Percentiles rank a stretch among this genome's conserved stretches.
Evolutionary conservation across 2,113 vertebrate genomes (phyloP).

Genomic region (Fulica atra): DNA sequence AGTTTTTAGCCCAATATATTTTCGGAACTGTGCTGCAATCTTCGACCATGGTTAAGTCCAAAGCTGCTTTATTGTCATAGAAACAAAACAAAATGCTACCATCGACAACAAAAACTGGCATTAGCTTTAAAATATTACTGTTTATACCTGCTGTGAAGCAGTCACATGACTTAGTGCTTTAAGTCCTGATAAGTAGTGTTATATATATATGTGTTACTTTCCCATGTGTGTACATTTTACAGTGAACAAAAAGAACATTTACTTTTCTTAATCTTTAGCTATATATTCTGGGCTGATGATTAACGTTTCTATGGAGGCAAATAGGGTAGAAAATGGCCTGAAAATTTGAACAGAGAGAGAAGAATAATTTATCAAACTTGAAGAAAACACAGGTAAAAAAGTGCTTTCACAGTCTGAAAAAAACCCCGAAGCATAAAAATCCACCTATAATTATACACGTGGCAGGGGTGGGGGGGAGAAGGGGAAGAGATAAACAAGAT

Average conservation of each 20-base stretch:
- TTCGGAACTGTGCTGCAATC: neutral
- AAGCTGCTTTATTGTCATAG: neutral
- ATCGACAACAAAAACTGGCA: fast-evolving
- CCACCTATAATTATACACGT: fast-evolving
- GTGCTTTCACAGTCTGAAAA: neutral
- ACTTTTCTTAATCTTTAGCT: neutral
- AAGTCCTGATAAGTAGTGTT: neutral
- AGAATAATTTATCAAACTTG: neutral
- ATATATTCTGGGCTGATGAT: fast-evolving
- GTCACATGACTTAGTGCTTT: neutral
- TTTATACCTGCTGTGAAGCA: neutral
- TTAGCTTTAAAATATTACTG: neutral
- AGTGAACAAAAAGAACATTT: neutral
- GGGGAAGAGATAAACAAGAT: neutral
- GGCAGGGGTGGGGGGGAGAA: too few relatives aligned
- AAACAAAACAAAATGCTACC: neutral
- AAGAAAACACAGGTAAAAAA: neutral
- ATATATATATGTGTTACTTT: neutral
- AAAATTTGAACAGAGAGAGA: neutral
- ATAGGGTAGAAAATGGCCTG: neutral
- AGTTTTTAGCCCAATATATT: neutral
- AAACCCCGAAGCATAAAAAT: neutral
- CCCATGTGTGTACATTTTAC: neutral
- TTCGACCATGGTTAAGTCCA: neutral
- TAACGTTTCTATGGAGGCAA: neutral